phyloP scores from a whole-genome alignment of 2,888 invertebrate species.

The Agriopis aurantiaria region DNA sequence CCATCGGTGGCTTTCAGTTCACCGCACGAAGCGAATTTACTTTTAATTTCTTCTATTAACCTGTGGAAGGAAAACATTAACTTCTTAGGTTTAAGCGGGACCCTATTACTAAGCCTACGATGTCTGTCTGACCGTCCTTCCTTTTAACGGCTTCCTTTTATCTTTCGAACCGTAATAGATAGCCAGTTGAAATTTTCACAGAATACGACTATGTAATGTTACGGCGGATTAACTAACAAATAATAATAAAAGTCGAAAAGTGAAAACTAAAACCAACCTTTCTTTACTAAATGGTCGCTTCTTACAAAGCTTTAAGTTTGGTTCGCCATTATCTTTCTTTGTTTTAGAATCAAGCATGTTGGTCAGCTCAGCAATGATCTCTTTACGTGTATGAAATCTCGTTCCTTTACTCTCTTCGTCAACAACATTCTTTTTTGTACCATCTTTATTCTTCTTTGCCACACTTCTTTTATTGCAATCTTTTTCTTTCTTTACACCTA shows the following conservation, averaged over 20 bases:
- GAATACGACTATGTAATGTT: too few relatives aligned
- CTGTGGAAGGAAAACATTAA: background rate
- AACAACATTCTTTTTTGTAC: background rate
- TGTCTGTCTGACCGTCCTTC: too few relatives aligned
- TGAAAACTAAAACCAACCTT: constrained; percentile 5
- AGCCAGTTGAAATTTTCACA: too few relatives aligned
- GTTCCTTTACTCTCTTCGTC: background rate
- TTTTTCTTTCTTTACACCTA: background rate
- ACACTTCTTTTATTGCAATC: background rate
- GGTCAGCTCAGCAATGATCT: background rate
- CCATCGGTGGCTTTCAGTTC: background rate
- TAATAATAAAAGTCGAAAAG: too few relatives aligned
- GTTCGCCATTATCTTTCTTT: background rate
- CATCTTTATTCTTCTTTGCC: background rate
- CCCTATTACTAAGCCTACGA: too few relatives aligned
- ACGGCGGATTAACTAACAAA: too few relatives aligned
- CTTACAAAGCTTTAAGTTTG: background rate
- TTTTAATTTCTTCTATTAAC: constrained; percentile 10
- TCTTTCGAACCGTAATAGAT: too few relatives aligned
- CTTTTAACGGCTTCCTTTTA: too few relatives aligned
- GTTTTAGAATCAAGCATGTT: constrained; percentile 3
- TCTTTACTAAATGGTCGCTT: constrained; percentile 12
- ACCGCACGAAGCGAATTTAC: constrained; percentile 5
- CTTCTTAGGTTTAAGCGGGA: too few relatives aligned
- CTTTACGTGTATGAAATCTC: constrained; percentile 11